Conservation (phyloP, 2,888 invertebrate genomes). For the Cosmia pyralina region DNA sequence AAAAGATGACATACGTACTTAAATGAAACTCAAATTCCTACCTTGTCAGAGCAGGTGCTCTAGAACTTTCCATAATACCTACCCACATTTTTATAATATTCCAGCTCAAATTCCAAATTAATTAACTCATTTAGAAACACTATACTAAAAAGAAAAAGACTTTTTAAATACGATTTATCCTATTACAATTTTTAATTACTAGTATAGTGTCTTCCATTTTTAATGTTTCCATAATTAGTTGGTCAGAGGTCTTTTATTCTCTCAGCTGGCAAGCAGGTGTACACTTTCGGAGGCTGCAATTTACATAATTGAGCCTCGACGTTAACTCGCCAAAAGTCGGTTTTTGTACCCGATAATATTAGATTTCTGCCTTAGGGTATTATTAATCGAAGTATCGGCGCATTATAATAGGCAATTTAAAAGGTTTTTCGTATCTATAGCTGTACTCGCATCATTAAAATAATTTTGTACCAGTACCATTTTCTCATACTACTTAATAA, state of each 20-base stretch:
- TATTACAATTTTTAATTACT: conserved; percentile 55
- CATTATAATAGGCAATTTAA: conserved; percentile 46
- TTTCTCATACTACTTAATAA: background rate
- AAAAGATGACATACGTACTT: background rate
- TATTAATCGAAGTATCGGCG: conserved; percentile 58
- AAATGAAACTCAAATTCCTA: background rate
- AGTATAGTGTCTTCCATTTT: conserved; percentile 50
- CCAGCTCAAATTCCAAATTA: conserved; percentile 27
- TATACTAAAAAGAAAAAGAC: conserved; percentile 43
- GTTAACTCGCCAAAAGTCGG: conserved; percentile 34
- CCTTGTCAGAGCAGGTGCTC: background rate
- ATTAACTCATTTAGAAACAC: conserved; percentile 48
- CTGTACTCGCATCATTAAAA: conserved; percentile 28
- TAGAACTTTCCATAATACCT: conserved; percentile 15
- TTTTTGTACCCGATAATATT: conserved; percentile 39
- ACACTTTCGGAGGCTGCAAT: conserved; percentile 63
- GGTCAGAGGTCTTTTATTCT: conserved; percentile 28
- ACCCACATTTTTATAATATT: conserved; percentile 7
- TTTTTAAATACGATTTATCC: conserved; percentile 42
- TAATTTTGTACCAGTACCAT: conserved; percentile 16
- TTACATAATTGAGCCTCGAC: conserved; percentile 67
- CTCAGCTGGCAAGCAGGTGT: conserved; percentile 56
- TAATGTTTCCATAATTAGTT: conserved; percentile 42
- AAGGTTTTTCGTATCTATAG: conserved; percentile 15
- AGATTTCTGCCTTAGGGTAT: conserved; percentile 41